A percentile compares a stretch with the other conserved stretches of the same genome.
Conservation (phyloP, 2,113 vertebrate species). For the Rhynchomys soricoides region DNA sequence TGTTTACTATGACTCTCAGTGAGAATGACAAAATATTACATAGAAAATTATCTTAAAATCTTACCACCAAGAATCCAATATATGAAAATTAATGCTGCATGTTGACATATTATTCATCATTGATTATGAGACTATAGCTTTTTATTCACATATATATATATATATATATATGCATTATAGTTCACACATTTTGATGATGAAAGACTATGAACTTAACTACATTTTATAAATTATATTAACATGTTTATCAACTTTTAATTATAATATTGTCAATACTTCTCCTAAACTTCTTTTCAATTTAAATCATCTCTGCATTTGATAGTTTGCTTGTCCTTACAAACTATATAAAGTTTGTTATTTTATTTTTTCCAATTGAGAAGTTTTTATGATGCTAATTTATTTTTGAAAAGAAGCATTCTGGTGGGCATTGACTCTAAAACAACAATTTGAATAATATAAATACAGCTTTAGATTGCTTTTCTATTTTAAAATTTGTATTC, state of each 20-base stretch:
- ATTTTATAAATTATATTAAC: background rate
- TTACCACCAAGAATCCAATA: conserved; percentile 5
- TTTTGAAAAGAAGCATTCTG: background rate
- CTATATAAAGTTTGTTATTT: background rate
- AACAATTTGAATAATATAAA: conserved; percentile 75
- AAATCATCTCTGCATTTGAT: background rate
- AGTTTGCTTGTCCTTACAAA: background rate
- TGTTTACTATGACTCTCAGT: conserved; percentile 12
- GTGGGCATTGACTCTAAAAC: conserved; percentile 59
- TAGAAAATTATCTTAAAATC: background rate
- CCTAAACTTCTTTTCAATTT: background rate
- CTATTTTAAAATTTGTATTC: conserved; percentile 82
- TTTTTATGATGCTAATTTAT: background rate
- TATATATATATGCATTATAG: background rate
- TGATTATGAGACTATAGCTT: background rate
- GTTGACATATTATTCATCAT: background rate
- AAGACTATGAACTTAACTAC: background rate
- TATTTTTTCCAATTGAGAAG: background rate
- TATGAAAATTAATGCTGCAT: background rate
- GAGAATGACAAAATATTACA: background rate
- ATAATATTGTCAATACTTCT: background rate
- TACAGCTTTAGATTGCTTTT: conserved; percentile 74
- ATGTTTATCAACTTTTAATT: conserved; percentile 36
- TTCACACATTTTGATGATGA: background rate
- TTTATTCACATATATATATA: conserved; percentile 3